phyloP scores from a whole-genome alignment of 2,888 invertebrate species.

The Leucoptera coffeella region DNA sequence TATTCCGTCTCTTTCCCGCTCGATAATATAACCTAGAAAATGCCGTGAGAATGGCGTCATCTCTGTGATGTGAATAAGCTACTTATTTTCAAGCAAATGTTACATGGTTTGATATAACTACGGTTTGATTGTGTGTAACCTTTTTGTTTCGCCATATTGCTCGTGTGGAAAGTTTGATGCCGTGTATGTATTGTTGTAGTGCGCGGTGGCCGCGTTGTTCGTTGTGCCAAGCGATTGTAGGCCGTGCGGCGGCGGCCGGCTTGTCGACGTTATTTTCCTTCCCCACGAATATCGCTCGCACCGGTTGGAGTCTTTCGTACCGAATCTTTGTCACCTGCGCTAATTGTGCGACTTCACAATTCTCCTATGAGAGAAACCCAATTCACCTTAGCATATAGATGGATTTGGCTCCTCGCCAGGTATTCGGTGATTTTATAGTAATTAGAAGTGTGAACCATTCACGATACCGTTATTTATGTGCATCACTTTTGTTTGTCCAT shows the following conservation, averaged over 20 bases:
- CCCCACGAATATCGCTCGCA: slow-evolving; percentile 38
- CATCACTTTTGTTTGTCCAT: slow-evolving; percentile 9
- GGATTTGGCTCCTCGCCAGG: slow-evolving; percentile 27
- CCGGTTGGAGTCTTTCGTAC: slow-evolving; percentile 39
- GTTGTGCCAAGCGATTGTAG: slow-evolving; percentile 28
- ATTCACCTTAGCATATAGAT: too few relatives aligned
- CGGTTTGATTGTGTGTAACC: too few relatives aligned
- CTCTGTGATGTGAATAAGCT: too few relatives aligned
- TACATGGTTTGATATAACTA: too few relatives aligned
- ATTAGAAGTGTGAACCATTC: slow-evolving; percentile 7
- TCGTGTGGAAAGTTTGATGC: too few relatives aligned
- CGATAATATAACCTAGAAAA: slow-evolving; percentile 19
- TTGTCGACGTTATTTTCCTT: slow-evolving; percentile 18
- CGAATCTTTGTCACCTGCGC: slow-evolving; percentile 39
- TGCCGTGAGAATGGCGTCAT: too few relatives aligned
- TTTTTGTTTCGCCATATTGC: too few relatives aligned
- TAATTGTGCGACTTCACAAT: slow-evolving; percentile 21
- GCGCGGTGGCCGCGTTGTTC: slow-evolving; percentile 38
- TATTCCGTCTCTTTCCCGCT: slow-evolving; percentile 16
- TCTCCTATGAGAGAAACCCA: too few relatives aligned
- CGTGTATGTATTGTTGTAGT: too few relatives aligned
- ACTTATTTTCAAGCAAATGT: too few relatives aligned
- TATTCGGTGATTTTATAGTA: slow-evolving; percentile 11
- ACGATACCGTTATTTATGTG: slow-evolving; percentile 1
- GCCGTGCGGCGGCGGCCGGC: slow-evolving; percentile 31